Base-by-base conservation (phyloP, 2,888 invertebrate species). In the Drosophila atripex region DNA sequence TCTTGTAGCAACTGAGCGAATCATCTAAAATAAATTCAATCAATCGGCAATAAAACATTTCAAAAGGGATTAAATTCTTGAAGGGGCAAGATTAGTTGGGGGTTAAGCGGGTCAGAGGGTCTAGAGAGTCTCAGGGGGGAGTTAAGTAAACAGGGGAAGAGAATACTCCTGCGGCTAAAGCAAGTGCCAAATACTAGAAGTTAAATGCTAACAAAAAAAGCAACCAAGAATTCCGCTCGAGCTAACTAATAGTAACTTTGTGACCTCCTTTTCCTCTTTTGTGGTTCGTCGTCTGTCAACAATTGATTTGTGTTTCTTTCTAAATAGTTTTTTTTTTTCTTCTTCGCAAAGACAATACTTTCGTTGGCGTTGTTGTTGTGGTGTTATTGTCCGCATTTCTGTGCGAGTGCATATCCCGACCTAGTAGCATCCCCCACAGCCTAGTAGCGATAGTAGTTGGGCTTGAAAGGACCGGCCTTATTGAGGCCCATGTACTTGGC, bases 391-490 rank as follows among this genome's bases (percentile, higher is more conserved):
- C 80, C 76, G 66, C 70, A 28, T 61, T 28, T 61, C 32, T 25
- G 57, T 14, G 45, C 55, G 12, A 21, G 5, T 43, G 43, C 49
- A 47, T 16, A 18, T 18, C 18, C n/a, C 21, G 32, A 32, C 32
- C 32, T 16, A 38, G 21, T 16, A 16, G 28, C 46, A 18, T 38
- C 25, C 18, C 32, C 49, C 5, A n/a, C 16, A 41, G 4, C 47
- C 51, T 89, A 89, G 60, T 89, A 99, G 95, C 99, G 95, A 92
- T 99, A 99, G 92, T 99, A 98, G 92, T 98, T 99, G 74, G 99
- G 99, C 93, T 99, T 99, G 93, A 99, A 99, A 45, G 99, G 99
- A 51, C 99, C 99, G 54, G 98, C 97, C 93, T 99, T 99, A 91
- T 97, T 98, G 32, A 99, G 94, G 72, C 99, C 99, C 93, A 99